phyloP scores from a whole-genome alignment of 2,113 vertebrate genomes.

The Oreamnos americanus region DNA sequence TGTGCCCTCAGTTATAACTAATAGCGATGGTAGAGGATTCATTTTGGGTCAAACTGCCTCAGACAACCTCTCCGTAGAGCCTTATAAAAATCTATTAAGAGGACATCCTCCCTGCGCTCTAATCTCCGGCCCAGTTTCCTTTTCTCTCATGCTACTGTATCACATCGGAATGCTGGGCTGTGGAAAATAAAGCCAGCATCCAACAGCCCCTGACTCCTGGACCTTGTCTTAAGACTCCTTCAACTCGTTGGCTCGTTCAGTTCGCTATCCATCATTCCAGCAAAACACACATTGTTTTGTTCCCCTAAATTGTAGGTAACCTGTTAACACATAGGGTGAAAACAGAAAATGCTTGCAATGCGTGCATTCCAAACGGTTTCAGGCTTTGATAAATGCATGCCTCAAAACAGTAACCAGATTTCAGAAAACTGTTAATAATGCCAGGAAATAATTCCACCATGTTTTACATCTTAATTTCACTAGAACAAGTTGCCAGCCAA shows the following conservation, averaged over 20 bases:
- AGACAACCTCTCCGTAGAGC: slow-evolving; percentile 19
- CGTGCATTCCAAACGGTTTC: neutral
- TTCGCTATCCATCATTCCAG: neutral
- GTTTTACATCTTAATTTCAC: slow-evolving; percentile 13
- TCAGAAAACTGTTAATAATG: neutral
- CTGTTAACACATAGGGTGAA: neutral
- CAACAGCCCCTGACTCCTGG: neutral
- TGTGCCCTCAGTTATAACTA: slow-evolving; percentile 58
- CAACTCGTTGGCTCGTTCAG: neutral
- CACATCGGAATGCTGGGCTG: neutral
- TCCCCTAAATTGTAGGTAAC: neutral
- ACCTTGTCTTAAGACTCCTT: neutral
- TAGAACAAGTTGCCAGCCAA: neutral
- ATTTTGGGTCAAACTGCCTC: slow-evolving; percentile 29
- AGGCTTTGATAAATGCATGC: slow-evolving; percentile 15
- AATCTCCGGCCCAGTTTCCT: slow-evolving; percentile 23
- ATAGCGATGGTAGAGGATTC: neutral
- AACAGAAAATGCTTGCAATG: neutral
- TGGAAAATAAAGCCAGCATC: neutral
- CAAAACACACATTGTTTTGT: neutral
- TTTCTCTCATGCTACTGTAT: neutral
- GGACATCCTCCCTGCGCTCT: neutral
- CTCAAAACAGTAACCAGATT: slow-evolving; percentile 16
- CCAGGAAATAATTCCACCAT: slow-evolving; percentile 5
- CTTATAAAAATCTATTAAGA: slow-evolving; percentile 54